phyloP scores from a whole-genome alignment of 2,888 invertebrate species.

The Drosophila formosana region DNA sequence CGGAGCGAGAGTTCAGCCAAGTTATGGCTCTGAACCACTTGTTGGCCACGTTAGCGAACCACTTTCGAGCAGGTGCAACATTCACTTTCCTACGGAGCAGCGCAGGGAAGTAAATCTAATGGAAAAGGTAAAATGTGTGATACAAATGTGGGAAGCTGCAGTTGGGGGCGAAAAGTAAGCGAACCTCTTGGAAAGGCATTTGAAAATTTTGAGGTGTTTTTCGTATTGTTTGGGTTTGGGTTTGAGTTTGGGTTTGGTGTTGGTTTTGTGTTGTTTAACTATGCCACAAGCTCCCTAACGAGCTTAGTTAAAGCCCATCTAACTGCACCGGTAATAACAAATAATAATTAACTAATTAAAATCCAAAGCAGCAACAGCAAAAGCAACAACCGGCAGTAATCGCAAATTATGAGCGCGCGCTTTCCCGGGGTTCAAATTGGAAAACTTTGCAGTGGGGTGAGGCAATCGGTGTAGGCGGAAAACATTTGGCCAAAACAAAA shows the following conservation, averaged over 20 bases:
- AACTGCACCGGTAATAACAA: conserved; percentile 54
- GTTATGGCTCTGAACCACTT: conserved; percentile 3
- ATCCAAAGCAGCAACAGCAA: conserved; percentile 30
- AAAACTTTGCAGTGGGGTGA: conserved; percentile 19
- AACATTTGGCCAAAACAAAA: conserved; percentile 50
- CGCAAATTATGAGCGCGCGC: conserved; percentile 60
- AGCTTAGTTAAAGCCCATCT: conserved; percentile 33
- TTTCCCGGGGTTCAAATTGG: conserved; percentile 38
- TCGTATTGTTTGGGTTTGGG: conserved; percentile 4
- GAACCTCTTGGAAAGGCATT: conserved; percentile 9
- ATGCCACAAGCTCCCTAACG: conserved; percentile 11
- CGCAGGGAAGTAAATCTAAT: conserved; percentile 4
- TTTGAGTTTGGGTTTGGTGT: neutral
- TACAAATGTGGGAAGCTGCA: conserved; percentile 13
- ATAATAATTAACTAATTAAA: conserved; percentile 72
- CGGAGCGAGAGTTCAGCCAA: neutral
- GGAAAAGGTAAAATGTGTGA: neutral
- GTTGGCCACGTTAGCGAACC: conserved; percentile 1
- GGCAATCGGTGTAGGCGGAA: conserved; percentile 20
- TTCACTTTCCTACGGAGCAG: conserved; percentile 23
- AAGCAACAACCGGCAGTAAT: conserved; percentile 45
- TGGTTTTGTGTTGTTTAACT: neutral
- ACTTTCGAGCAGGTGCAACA: conserved; percentile 10
- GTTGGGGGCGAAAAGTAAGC: neutral
- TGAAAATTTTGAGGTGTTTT: neutral